Conservation (phyloP, 2,797 vertebrate species). For the Babyrousa celebensis region DNA sequence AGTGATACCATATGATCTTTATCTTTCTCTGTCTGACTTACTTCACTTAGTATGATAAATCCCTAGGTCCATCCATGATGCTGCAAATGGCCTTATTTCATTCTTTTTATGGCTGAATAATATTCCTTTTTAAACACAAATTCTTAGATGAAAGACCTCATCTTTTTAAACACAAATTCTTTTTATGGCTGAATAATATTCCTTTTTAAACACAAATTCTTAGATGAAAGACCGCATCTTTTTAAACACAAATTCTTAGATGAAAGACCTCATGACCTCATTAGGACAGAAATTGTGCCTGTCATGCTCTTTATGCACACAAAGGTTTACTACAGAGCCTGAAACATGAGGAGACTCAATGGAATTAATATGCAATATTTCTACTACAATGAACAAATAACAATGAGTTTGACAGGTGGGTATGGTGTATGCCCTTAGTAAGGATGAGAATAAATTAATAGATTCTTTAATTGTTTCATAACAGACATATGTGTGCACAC, state of each 20-base stretch:
- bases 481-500: not conserved
- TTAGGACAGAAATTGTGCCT: not conserved
- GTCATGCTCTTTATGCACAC: not conserved
- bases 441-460: not conserved
- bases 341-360: not conserved
- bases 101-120: not conserved
- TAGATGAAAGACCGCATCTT: no score
- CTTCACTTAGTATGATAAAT: not conserved
- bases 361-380: constrained; percentile 6
- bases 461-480: not conserved
- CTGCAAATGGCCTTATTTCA: not conserved
- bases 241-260: not conserved
- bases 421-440: not conserved
- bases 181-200: no score
- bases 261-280: not conserved
- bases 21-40: not conserved
- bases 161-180: no score
- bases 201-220: no score
- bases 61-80: not conserved
- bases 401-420: not conserved
- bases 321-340: not conserved
- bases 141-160: not conserved
- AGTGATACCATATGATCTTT: not conserved
- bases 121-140: not conserved
- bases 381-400: not conserved